Evolutionary conservation across 2,797 vertebrate species (phyloP).

Genomic region (Alcedo atthis): DNA sequence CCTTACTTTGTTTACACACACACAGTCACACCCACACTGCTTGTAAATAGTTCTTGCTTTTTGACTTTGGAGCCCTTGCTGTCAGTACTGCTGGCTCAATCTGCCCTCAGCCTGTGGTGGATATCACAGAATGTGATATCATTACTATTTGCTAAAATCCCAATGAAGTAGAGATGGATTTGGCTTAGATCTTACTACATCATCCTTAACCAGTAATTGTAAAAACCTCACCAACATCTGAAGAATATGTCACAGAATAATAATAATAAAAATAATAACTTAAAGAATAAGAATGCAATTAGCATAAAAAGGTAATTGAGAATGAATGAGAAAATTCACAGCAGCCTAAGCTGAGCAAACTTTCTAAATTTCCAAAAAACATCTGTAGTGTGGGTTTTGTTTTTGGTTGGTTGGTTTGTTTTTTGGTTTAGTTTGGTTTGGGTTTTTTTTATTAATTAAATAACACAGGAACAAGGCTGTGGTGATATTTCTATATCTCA

Average conservation of each 20-base stretch:
- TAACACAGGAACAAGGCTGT: not conserved
- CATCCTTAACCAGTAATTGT: not conserved
- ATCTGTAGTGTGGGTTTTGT: not conserved
- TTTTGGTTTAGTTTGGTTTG: too few species aligned
- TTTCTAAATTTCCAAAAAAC: not conserved
- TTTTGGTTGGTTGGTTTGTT: too few species aligned
- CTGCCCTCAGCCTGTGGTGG: not conserved
- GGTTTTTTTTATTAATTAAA: not conserved
- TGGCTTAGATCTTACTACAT: not conserved
- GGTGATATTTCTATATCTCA: not conserved
- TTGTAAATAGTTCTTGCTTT: slow-evolving; percentile 40
- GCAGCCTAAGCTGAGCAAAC: not conserved
- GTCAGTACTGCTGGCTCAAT: not conserved
- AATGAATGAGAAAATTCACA: not conserved
- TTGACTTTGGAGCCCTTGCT: not conserved
- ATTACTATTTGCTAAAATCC: not conserved
- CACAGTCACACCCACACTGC: slow-evolving; percentile 5
- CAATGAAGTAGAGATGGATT: not conserved
- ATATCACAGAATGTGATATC: not conserved
- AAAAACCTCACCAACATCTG: not conserved
- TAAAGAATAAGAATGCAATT: not conserved
- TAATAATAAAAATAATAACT: not conserved
- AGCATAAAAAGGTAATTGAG: not conserved
- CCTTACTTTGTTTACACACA: slow-evolving; percentile 60
- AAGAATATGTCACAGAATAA: not conserved